Evolutionary conservation across 1,140 invertebrate species (phyloP), one percentile per base, ranked within the genome.

Genomic region (Zaprionus lachaisei): DNA sequence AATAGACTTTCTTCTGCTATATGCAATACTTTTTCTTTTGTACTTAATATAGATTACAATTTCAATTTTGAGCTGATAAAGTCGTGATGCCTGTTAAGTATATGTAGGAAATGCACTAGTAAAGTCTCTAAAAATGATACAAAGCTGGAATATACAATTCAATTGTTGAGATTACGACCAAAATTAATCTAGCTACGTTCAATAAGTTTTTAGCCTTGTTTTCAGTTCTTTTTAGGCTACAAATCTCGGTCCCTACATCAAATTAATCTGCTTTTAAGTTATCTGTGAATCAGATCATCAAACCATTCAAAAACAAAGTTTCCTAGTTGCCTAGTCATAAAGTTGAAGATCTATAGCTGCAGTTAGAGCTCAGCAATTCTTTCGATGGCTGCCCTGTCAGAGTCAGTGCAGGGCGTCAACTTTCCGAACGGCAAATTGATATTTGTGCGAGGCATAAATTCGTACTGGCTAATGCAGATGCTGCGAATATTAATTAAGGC

Each of bases 401-500:
- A 41, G 38, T 41, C 38, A 41, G 14, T 15, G 41, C 41, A 11
- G 17, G 17, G 44, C n/a, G 47, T 20, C 47, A 51, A 51, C 41
- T 51, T 51, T 20, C 12, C 47, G 20, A 51, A 60, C 68, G 49
- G 38, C 34, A 38, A 73, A 83, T 77, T 69, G 61, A 75, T 79
- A 37, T 66, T 31, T 12, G 28, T 62, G 6, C 6, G 54, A 57
- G 24, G 51, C 80, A 86, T 83, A 87, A 78, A 80, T 75, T 83
- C 7, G n/a, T 58, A 60, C 55, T 81, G 67, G 49, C 75, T 71
- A 76, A 83, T 81, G 67, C 69, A 54, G 79, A 71, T 49, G 70
- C 74, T 72, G 60, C 78, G 73, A 83, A 81, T 84, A 91, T 91
- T 83, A 91, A 85, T 86, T 86, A 86, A 83, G 60, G 76, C 60